Conservation (phyloP, 2,113 vertebrate genomes). For the Poicephalus meyeri region DNA sequence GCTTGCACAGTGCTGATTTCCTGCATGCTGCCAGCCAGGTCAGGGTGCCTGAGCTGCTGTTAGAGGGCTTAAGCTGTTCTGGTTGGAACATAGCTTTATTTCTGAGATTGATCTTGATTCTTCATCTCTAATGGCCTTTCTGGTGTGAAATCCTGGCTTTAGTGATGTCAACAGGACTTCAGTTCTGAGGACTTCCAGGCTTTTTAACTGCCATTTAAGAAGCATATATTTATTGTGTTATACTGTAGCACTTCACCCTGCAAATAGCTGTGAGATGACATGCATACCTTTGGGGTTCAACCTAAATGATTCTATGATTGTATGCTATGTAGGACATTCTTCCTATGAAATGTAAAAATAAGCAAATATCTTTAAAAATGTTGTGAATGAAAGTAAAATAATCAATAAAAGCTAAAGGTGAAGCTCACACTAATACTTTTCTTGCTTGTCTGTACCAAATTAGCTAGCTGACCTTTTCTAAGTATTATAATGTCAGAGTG, state of each 20-base stretch:
- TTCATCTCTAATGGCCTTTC: neutral
- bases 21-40: neutral
- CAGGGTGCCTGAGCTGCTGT: constrained; percentile 33
- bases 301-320: neutral
- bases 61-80: neutral
- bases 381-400: neutral
- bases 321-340: neutral
- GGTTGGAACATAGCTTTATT: constrained; percentile 36
- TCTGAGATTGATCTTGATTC: constrained; percentile 5
- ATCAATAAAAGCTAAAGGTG: neutral
- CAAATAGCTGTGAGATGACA: neutral
- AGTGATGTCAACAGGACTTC: neutral
- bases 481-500: neutral
- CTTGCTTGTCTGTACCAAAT: neutral
- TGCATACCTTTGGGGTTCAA: neutral
- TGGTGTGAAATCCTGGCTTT: neutral
- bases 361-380: neutral
- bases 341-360: neutral
- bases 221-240: neutral
- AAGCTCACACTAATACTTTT: neutral
- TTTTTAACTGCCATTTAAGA: neutral
- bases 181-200: neutral
- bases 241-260: neutral
- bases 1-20: neutral
- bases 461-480: constrained; percentile 3